Percentiles rank a stretch among this genome's conserved stretches.
phyloP scores from a whole-genome alignment of 2,797 vertebrate species.

The Fundulus diaphanus region DNA sequence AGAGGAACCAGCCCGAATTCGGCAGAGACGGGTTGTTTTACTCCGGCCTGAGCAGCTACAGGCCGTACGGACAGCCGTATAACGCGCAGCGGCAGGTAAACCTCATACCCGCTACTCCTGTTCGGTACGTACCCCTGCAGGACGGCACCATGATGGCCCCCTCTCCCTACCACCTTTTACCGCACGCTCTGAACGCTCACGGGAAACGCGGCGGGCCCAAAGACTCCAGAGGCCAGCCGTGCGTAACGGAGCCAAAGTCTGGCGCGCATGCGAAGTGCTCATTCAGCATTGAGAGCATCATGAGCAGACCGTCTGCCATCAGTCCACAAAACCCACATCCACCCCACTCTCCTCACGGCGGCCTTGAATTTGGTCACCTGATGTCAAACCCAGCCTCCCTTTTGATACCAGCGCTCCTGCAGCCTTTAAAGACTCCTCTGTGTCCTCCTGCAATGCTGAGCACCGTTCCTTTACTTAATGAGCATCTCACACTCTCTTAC shows the following conservation, averaged over 20 bases:
- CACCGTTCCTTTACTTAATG: conserved; percentile 54
- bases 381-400: conserved; percentile 67
- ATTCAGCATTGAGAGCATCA: conserved; percentile 90
- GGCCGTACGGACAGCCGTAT: conserved; percentile 74
- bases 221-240: conserved; percentile 58
- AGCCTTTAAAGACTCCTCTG: conserved; percentile 63
- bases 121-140: conserved; percentile 68
- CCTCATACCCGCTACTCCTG: conserved; percentile 57
- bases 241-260: conserved; percentile 40
- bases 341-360: conserved; percentile 27
- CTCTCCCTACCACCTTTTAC: conserved; percentile 57
- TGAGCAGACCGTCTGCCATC: conserved; percentile 72
- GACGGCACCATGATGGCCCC: conserved; percentile 65
- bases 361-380: conserved; percentile 68
- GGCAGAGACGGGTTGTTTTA: conserved; percentile 77
- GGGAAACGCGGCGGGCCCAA: conserved; percentile 59
- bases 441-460: conserved; percentile 49
- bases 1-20: conserved; percentile 80
- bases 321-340: conserved; percentile 2
- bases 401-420: conserved; percentile 73
- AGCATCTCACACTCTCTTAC: conserved; percentile 65
- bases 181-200: conserved; percentile 60
- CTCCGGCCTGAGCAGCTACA: conserved; percentile 69
- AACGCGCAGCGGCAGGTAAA: conserved; percentile 66
- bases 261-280: conserved; percentile 74